Evolutionary conservation across 2,113 vertebrate species (phyloP), one percentile per base, ranked within the genome.

Genomic region (Sitta europaea): DNA sequence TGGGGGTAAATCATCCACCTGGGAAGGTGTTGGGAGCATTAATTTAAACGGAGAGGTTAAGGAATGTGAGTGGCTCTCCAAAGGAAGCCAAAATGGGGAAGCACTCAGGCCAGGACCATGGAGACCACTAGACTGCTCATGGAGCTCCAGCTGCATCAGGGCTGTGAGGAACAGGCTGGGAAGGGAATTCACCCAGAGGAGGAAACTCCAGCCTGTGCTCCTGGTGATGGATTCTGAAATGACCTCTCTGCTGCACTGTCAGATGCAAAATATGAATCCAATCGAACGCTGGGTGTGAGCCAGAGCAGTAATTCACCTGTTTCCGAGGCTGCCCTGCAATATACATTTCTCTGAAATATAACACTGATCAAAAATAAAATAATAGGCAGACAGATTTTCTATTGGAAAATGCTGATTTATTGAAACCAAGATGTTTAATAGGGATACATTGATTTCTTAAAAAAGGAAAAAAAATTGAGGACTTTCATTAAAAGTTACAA

Each of bases 321-420:
- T 95, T 88, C 93, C 92, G 55, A 79, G 67, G 54, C 82, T 92
- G 83, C 43, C 36, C 48, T 79, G 83, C 77, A 72, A 96, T 94
- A 91, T 57, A 82, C 80, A 72, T 96, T 95, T 35, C 62, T 91
- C 91, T 97, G 96, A 96, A 95, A 96, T 95, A 94, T 70, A 97
- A 93, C 76, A 54, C 88, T 91, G 88, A 91, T 88, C 92, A 92
- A 93, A 94, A 96, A 90, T 86, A 93, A 96, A 97, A 85, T 92
- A 95, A 97, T 91, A 93, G 86, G 92, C 79, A 96, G 91, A 90
- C 71, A 92, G 92, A 74, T 91, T 84, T 91, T 90, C 92, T 95
- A 94, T 94, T 93, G 94, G 86, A 97, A 96, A 94, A 95, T 58
- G 68, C 72, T 93, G 96, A 96, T 97, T 92, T 96, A 97, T 84